phyloP scores from a whole-genome alignment of 2,888 invertebrate genomes.

The Watsonalla binaria region DNA sequence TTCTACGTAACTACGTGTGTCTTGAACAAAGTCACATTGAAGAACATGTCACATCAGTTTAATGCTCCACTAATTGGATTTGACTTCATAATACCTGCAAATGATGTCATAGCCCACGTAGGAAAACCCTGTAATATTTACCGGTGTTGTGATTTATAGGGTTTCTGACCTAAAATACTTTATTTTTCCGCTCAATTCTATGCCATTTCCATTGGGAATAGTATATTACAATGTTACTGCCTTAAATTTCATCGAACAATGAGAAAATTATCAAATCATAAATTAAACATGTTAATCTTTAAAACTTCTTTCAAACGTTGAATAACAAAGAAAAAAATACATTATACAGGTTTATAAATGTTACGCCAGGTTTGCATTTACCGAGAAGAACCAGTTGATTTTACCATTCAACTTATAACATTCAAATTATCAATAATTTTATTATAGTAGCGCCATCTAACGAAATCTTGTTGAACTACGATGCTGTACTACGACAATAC shows the following conservation, averaged over 20 bases:
- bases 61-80: conserved; percentile 18
- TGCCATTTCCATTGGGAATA: too few relatives aligned
- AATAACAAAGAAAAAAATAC: too few relatives aligned
- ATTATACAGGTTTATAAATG: too few relatives aligned
- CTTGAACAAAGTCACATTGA: neutral
- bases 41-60: neutral
- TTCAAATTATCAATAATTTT: neutral
- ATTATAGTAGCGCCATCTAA: conserved; percentile 20
- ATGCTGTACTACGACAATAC: neutral
- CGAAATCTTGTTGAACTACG: neutral
- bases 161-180: conserved; percentile 2
- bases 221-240: too few relatives aligned
- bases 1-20: too few relatives aligned
- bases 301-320: too few relatives aligned
- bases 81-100: conserved; percentile 11
- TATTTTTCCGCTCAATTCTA: neutral
- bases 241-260: too few relatives aligned
- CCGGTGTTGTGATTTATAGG: conserved; percentile 6
- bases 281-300: too few relatives aligned
- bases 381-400: too few relatives aligned
- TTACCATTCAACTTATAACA: too few relatives aligned
- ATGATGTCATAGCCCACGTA: conserved; percentile 21
- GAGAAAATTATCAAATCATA: too few relatives aligned
- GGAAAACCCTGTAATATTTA: conserved; percentile 6
- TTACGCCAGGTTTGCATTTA: too few relatives aligned